A percentile compares a stretch with the other conserved stretches of the same genome.
phyloP scores from a whole-genome alignment of 2,113 vertebrate species.

The Leptocoma aspasia region DNA sequence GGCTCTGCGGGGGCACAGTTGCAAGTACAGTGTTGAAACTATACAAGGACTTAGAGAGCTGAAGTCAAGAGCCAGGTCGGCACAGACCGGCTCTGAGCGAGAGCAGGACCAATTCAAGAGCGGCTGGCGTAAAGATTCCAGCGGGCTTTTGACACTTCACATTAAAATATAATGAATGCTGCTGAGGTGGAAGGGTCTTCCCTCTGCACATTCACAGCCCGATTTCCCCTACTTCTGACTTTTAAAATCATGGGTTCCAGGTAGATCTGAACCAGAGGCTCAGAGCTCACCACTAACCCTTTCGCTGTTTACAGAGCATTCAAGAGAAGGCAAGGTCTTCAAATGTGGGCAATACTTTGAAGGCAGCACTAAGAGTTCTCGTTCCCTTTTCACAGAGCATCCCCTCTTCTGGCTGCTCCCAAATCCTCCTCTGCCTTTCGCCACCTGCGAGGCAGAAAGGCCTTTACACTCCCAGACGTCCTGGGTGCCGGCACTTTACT shows the following conservation, averaged over 20 bases:
- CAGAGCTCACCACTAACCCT: background rate
- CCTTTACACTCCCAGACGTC: background rate
- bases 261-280: background rate
- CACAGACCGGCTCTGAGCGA: background rate
- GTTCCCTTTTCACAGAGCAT: background rate
- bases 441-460: background rate
- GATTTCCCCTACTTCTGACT: background rate
- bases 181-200: background rate
- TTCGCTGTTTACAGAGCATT: background rate
- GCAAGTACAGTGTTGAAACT: constrained; percentile 32
- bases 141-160: background rate
- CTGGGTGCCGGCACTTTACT: background rate
- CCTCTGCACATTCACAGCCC: rapidly evolving
- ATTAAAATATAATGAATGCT: background rate
- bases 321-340: background rate
- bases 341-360: background rate
- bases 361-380: background rate
- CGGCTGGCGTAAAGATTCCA: background rate
- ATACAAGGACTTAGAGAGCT: background rate
- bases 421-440: background rate
- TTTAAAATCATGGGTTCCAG: background rate
- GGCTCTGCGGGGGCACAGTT: background rate
- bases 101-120: background rate
- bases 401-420: background rate
- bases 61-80: background rate